phyloP scores from a whole-genome alignment of 2,797 vertebrate species.

The Myioborus miniatus region DNA sequence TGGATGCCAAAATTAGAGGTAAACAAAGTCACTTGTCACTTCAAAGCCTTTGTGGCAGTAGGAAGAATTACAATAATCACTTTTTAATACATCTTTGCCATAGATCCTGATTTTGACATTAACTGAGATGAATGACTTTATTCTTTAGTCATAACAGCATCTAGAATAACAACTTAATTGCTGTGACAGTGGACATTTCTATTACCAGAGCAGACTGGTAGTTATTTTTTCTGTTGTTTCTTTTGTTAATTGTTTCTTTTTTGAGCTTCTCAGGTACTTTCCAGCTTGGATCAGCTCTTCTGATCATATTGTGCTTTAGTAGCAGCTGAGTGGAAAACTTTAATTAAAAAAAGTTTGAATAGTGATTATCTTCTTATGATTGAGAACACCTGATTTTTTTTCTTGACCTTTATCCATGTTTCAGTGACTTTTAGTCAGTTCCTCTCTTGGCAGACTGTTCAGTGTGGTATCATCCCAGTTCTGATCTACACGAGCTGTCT shows the following conservation, averaged over 20 bases:
- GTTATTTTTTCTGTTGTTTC: background rate
- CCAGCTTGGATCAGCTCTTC: background rate
- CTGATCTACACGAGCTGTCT: accelerated
- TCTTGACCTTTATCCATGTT: background rate
- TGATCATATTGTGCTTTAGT: background rate
- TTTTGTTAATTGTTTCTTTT: background rate
- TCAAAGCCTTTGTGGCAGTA: background rate
- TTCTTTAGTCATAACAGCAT: background rate
- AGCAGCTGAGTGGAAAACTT: background rate
- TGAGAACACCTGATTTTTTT: background rate
- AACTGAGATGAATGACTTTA: background rate
- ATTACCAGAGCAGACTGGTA: background rate
- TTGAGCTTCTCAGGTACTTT: background rate
- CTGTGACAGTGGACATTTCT: background rate
- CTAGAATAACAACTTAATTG: background rate
- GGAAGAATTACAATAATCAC: background rate
- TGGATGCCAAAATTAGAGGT: background rate
- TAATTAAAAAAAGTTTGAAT: background rate
- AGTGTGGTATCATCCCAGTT: background rate
- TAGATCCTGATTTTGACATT: background rate
- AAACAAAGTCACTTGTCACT: background rate
- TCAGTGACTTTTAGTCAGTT: background rate
- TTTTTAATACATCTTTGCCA: background rate
- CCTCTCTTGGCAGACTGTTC: background rate
- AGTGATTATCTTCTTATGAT: background rate